phyloP scores from a whole-genome alignment of 2,888 invertebrate species.

The Hypselothyrea guttata region DNA sequence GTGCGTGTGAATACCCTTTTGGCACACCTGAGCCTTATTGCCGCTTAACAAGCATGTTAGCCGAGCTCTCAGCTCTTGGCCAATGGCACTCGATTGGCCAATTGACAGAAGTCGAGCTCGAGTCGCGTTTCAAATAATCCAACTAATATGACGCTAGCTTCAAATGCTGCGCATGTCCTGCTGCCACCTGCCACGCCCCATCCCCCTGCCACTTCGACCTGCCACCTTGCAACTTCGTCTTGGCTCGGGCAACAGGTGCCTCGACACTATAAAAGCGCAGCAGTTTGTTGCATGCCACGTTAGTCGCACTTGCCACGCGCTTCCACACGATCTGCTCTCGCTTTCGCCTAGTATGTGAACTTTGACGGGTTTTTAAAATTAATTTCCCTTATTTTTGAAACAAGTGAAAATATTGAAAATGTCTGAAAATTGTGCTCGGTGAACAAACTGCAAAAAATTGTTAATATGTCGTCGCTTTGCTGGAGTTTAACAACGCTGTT shows the following conservation, averaged over 20 bases:
- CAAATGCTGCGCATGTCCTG: neutral
- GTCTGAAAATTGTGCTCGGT: neutral
- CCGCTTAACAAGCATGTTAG: conserved; percentile 22
- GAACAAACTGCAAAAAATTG: conserved; percentile 3
- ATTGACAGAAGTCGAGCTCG: conserved; percentile 15
- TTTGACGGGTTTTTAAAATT: neutral
- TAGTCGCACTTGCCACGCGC: conserved; percentile 50
- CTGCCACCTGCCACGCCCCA: conserved; percentile 5
- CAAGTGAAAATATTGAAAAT: conserved; percentile 13
- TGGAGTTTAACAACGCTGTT: conserved; percentile 30
- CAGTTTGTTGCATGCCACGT: conserved; percentile 24
- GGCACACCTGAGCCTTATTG: conserved; percentile 72
- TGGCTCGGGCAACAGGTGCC: conserved; percentile 62
- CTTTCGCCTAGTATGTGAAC: conserved; percentile 2
- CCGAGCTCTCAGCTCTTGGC: neutral
- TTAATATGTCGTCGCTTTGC: conserved; percentile 31
- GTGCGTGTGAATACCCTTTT: conserved; percentile 41
- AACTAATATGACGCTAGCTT: neutral
- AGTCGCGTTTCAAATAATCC: neutral
- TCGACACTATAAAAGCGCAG: conserved; percentile 55
- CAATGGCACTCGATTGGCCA: conserved; percentile 31
- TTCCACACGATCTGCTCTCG: conserved; percentile 32
- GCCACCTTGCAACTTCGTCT: too few species aligned
- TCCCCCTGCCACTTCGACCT: conserved; percentile 5
- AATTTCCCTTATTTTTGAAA: too few species aligned